A percentile compares a stretch with the other conserved stretches of the same genome.
These are phyloP conservation scores for Centroberyx gerrardi DNA, from an alignment of 2,797 vertebrate genomes.

Conservation along the genomic window DNA sequence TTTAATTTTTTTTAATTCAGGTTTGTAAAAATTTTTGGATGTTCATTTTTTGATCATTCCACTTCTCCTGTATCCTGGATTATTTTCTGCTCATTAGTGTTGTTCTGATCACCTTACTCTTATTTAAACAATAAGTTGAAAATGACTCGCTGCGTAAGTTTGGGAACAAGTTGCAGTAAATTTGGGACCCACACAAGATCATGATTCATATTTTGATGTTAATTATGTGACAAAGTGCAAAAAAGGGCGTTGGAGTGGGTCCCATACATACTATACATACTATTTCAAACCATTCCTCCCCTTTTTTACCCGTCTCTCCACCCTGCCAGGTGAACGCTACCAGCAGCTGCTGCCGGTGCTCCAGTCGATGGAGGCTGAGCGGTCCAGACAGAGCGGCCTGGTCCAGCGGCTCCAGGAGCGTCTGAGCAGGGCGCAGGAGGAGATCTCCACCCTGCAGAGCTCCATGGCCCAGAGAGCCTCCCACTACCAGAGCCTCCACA, in stretches of 20 bases:
- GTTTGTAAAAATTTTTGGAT: neutral
- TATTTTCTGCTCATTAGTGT: too few species aligned
- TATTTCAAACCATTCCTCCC: neutral
- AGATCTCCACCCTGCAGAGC: constrained; percentile 88
- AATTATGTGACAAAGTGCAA: too few species aligned
- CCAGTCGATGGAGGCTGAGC: constrained; percentile 86
- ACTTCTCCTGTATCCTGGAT: neutral
- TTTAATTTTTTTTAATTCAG: neutral
- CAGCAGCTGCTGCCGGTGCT: constrained; percentile 84
- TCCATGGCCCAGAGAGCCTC: constrained; percentile 91
- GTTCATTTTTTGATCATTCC: neutral
- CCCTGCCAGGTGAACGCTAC: constrained; percentile 77
- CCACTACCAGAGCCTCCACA: constrained; percentile 91
- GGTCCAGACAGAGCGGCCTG: constrained; percentile 78
- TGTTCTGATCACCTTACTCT: too few species aligned
- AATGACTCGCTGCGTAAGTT: too few species aligned
- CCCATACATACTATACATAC: neutral
- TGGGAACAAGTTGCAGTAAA: too few species aligned
- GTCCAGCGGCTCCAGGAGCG: constrained; percentile 85
- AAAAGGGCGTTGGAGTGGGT: too few species aligned
- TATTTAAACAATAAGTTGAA: too few species aligned
- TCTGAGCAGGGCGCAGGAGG: constrained; percentile 86
- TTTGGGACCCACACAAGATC: too few species aligned
- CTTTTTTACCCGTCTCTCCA: neutral
- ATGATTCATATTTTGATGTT: too few species aligned